Evolutionary conservation across 1,140 invertebrate species (phyloP), one percentile per base, ranked within the genome.

Genomic region (Tetramorium simillimum): DNA sequence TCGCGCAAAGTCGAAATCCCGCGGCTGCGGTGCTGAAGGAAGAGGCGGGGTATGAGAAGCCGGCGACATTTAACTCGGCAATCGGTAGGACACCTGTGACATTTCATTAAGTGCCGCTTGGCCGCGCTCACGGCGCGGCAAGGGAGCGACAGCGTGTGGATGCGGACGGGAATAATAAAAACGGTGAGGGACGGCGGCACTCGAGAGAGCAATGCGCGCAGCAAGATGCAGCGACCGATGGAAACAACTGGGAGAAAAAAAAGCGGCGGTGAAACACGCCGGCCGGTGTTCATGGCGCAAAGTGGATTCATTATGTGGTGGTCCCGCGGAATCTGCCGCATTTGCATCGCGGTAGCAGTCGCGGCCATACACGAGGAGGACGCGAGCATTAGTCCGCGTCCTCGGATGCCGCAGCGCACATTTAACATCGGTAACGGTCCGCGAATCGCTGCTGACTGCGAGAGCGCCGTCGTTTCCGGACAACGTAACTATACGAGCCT

Each of bases 81-180:
- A 95, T 94, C 94, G 92, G 91, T 93, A 94, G 93, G 94, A 94
- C 94, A 95, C 94, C 94, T 94, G 94, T 95, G 94, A 95, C 94
- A 95, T 95, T 95, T 95, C 94, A 94, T 95, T 95, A 94, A 94
- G 92, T 93, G 91, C 90, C 92, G 88, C 88, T 85, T 67, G 62
- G 43, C 43, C 28, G 84, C 89, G 81, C 84, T 82, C 86, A n/a
- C n/a, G 86, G 60, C 80, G 88, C 85, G 82, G 67, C 51, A 70
- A 62, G 51, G 58, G 70, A 86, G 40, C 33, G 56, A 65, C 60
- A 40, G 46, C 53, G 53, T 33, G 72, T 40, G 21, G 58, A 77
- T 40, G 73, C 49, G 49, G 65, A 60, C 63, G 63, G 43, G 28
- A 82, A 81, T 56, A 60, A 82, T 84, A 81, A 86, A 82, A 70